Evolutionary conservation across 2,797 vertebrate genomes (phyloP).

Genomic region (Dallia pectoralis): DNA sequence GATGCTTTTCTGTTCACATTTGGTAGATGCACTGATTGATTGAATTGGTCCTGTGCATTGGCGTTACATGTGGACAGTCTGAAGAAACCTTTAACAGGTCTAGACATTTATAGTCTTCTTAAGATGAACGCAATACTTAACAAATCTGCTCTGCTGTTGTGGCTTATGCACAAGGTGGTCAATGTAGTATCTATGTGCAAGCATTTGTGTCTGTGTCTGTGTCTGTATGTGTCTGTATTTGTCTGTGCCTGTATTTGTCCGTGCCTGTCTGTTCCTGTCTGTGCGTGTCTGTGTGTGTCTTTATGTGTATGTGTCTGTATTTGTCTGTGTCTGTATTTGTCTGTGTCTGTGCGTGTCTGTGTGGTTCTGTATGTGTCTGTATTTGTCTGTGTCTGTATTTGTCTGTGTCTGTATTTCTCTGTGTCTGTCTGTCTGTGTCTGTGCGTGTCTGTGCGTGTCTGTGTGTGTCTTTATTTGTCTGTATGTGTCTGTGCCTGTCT

Average conservation of each 20-base stretch:
- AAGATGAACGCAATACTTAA: no score
- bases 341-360: slow-evolving; percentile 35
- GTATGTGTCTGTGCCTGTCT: slow-evolving; percentile 23
- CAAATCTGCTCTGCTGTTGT: no score
- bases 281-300: slow-evolving; percentile 23
- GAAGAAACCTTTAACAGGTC: no score
- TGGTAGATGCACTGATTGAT: no score
- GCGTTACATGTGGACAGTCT: no score
- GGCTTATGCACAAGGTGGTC: no score
- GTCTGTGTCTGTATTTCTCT: not conserved
- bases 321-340: not conserved
- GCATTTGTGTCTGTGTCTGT: not conserved
- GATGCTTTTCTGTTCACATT: no score
- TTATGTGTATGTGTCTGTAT: slow-evolving; percentile 23
- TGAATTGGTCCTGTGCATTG: no score
- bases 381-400: slow-evolving; percentile 44
- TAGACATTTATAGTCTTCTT: no score
- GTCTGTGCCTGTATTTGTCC: no score
- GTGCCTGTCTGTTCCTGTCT: no score
- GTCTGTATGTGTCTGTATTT: slow-evolving; percentile 44
- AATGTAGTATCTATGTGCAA: not conserved
- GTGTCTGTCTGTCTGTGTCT: slow-evolving; percentile 36
- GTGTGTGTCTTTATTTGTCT: slow-evolving; percentile 23
- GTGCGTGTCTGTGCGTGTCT: slow-evolving; percentile 33
- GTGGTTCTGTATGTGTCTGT: not conserved